These are phyloP conservation scores for Drosophila sechellia DNA, from an alignment of 1,140 invertebrate genomes.

Conservation along the genomic window DNA sequence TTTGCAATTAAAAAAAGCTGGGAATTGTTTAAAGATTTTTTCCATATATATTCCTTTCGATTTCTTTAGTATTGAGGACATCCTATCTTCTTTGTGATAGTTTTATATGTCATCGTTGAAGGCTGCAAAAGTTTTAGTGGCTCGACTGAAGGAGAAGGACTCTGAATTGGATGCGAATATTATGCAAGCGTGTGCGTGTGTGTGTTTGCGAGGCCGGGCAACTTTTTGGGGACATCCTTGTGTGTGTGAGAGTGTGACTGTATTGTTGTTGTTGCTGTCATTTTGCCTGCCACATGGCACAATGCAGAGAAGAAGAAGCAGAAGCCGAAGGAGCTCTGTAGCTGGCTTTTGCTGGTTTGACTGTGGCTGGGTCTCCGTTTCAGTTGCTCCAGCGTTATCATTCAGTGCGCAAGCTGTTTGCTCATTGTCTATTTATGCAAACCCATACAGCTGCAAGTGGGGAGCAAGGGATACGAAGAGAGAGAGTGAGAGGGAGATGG, in stretches of 20 bases:
- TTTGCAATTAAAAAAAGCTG: neutral
- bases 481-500: neutral
- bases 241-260: slow-evolving; percentile 25
- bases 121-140: slow-evolving; percentile 40
- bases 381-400: slow-evolving; percentile 73
- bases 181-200: slow-evolving; percentile 13
- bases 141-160: slow-evolving; percentile 24
- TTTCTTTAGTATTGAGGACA: neutral
- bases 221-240: slow-evolving; percentile 68
- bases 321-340: slow-evolving; percentile 25
- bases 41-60: neutral
- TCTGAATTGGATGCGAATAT: slow-evolving; percentile 30
- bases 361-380: slow-evolving; percentile 59
- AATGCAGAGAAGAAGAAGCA: slow-evolving; percentile 31
- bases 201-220: slow-evolving; percentile 23
- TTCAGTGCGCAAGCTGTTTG: slow-evolving; percentile 81
- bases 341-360: slow-evolving; percentile 40
- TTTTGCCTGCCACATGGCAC: slow-evolving; percentile 61
- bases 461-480: neutral
- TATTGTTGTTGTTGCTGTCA: slow-evolving; percentile 42
- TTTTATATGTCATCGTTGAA: neutral
- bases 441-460: slow-evolving; percentile 56
- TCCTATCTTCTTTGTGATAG: slow-evolving; percentile 1
- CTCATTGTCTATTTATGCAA: slow-evolving; percentile 82
- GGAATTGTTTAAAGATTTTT: neutral